Base-by-base conservation (phyloP, 2,113 vertebrate species). In the Cephalopterus ornatus region DNA sequence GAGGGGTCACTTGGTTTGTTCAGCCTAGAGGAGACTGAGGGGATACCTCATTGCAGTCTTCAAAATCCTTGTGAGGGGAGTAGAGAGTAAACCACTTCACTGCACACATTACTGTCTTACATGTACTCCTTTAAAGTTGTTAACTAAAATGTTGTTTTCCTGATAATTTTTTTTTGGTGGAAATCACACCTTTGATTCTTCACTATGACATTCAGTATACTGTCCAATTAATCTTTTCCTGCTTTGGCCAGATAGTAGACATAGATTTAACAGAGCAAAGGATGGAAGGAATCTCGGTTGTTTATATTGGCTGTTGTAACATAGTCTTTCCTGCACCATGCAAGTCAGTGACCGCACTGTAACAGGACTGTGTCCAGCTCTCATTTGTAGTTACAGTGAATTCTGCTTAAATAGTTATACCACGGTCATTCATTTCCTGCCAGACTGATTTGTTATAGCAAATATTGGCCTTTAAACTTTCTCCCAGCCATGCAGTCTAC, bases 381-480 rank as follows among this genome's bases (percentile, higher is more conserved):
- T 76, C 14, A 39, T 56, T 68, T 87, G 80, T 20, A 89, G 20
- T 47, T 79, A 58, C 7, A 73, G 12, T 63, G 47, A 91, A 87
- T 70, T 68, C 41, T 50, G 3, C 39, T 61, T 63, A 27, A 80
- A 68, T 17, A 49, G 55, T 86, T 68, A 35, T 16, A 77, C 44
- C 21, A 42, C 30, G 9, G 21, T 20, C 63, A 86, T 84, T 73
- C 18, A 39, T 65, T 83, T 89, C 50, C 39, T 77, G 10, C 4
- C 35, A 73, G 39, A 59, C 15, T 61, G 33, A 33, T 55, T 35
- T 84, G 17, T 50, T 80, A 39, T 42, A 83, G 68, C 17, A 84
- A 68, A 80, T 73, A 83, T 2, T 72, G 68, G 71, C 79, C 46
- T 91, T 95, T 83, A 83, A 72, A 66, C 42, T 78, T 85, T 82